Evolutionary conservation across 2,888 invertebrate genomes (phyloP), one percentile per base, ranked within the genome.

Genomic region (Calameuta pallipes): DNA sequence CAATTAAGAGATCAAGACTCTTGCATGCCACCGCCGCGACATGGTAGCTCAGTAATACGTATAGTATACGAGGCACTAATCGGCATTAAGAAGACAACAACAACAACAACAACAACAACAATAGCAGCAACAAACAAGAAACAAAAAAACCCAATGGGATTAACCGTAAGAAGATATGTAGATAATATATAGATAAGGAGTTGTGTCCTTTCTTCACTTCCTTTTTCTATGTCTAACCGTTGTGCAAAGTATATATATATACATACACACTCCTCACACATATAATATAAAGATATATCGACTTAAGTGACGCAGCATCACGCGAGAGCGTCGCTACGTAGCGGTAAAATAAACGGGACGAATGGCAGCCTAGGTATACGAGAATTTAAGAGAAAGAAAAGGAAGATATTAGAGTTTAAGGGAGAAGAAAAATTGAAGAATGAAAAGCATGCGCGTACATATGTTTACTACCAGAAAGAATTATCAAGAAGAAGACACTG

Each of bases 121-220:
- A 23, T 37, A 77, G 37, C n/a, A 35, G 69, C 31, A 36, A 79
- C 56, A 56, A 23, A 9, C 23, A 15, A 56, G 41, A 56, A 56
- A 56, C 23, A 56, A 56, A 56, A 56, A 23, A 56, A 23, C 9
- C 23, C 41, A 23, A 56, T 56, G 41, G 15, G 41, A 23, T 74
- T 74, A 74, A 79, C 74, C 30, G 23, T 36, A 74, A 15, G 4
- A 78, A 76, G 33, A 56, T 56, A 56, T 34, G 36, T 56, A 71
- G 70, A 31, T 56, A 56, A 56, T 56, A 56, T 56, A 56, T 56
- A 56, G 37, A 37, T 37, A 56, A 23, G 41, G 41, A 56, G 41
- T 56, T 15, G 41, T 15, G 6, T 23, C 15, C 23, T 56, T 41
- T 41, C 23, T 56, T 56, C 41, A 56, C 23, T 23, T 56, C 41